Evolutionary conservation across 1,140 invertebrate species (phyloP).

Genomic region (Catajapyx aquilonaris): DNA sequence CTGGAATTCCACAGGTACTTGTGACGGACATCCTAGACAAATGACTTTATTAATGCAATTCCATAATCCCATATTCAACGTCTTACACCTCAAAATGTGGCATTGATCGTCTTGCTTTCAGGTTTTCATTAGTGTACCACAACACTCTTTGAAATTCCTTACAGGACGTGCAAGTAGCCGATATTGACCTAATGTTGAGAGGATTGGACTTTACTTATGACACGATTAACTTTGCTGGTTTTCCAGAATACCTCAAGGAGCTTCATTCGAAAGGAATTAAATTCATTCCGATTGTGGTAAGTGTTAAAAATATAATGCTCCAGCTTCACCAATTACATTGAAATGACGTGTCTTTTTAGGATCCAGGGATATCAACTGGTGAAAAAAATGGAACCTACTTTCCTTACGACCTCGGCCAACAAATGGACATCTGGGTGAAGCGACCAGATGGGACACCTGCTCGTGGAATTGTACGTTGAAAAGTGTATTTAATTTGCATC

Average conservation of each 20-base stretch:
- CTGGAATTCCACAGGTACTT: constrained; percentile 21
- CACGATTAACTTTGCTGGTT: constrained; percentile 14
- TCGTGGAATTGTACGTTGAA: constrained; percentile 8
- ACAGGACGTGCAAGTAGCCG: constrained; percentile 22
- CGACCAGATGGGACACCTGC: constrained; percentile 9
- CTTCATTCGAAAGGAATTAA: constrained; percentile 19
- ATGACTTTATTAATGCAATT: no score
- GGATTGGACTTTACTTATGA: constrained; percentile 23
- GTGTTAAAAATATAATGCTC: not conserved
- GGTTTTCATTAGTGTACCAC: no score
- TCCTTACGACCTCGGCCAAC: constrained; percentile 18
- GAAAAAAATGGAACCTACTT: constrained; percentile 10
- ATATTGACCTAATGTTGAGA: constrained; percentile 23
- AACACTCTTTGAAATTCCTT: no score
- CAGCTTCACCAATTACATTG: not conserved
- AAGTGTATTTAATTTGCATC: no score
- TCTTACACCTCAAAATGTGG: no score
- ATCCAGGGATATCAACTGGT: constrained; percentile 17
- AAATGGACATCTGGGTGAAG: constrained; percentile 20
- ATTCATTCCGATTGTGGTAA: constrained; percentile 14
- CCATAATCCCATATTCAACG: no score
- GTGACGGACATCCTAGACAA: no score
- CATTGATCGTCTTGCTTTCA: no score
- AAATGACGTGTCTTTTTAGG: no score
- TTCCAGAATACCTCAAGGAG: constrained; percentile 21